Percentiles rank a stretch among this genome's conserved stretches.
phyloP scores from a whole-genome alignment of 1,140 invertebrate species.

The Mya arenaria region DNA sequence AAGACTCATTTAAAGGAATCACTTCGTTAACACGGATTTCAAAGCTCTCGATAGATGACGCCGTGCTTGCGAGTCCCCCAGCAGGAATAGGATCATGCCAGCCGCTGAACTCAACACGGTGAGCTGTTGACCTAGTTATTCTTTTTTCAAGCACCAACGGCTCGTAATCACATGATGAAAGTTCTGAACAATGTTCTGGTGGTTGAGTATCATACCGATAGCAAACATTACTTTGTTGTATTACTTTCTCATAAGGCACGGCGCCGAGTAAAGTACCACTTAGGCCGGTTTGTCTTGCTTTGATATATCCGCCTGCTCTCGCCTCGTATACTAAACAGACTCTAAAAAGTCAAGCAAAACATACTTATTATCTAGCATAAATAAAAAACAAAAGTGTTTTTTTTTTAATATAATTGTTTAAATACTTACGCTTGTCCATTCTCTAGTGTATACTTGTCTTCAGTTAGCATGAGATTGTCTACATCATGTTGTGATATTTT shows the following conservation, averaged over 20 bases:
- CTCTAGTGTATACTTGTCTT: too few relatives aligned
- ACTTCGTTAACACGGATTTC: conserved; percentile 22
- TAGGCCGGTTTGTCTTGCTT: not conserved
- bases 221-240: not conserved
- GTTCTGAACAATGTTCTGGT: conserved; percentile 1
- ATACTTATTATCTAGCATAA: too few relatives aligned
- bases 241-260: not conserved
- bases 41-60: conserved; percentile 19
- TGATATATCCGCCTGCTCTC: conserved; percentile 11
- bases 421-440: too few relatives aligned
- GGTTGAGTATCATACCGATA: conserved; percentile 1
- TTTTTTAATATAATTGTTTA: too few relatives aligned
- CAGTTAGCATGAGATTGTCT: too few relatives aligned
- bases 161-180: not conserved
- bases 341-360: too few relatives aligned
- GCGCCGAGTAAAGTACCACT: not conserved
- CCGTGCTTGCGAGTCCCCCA: not conserved
- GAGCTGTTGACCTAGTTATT: not conserved
- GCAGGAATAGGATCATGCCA: conserved; percentile 15
- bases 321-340: conserved; percentile 17
- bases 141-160: not conserved
- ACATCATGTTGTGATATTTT: too few relatives aligned
- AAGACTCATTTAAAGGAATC: not conserved
- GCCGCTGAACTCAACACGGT: not conserved
- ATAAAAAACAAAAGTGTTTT: too few relatives aligned